Base-by-base conservation (phyloP, 2,888 invertebrate genomes). In the Nymphalis urticae region DNA sequence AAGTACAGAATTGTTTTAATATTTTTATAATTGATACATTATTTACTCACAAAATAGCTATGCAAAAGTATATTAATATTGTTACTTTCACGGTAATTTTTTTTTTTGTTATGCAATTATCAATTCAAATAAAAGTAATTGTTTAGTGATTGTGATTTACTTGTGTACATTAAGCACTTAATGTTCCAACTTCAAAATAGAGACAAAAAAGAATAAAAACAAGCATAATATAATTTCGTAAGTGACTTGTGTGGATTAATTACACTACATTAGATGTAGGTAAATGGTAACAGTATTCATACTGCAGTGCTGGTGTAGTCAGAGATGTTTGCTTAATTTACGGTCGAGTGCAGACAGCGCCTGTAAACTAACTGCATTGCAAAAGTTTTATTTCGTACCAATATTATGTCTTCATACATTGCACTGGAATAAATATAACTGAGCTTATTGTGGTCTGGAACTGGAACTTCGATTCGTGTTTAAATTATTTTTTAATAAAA, bases 291-390 rank as follows among this genome's bases (percentile, higher is more conserved):
- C 58, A 58, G 58, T 58, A 58, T 54, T 58, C 58, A 58, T 42
- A 58, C 19, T 58, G 32, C 24, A 32, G 61, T 61, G 61, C 68
- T 70, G 69, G 56, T 68, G 64, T 65, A 65, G 42, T 32, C 53
- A 62, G 58, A 70, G 65, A 66, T 70, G 54, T 32, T 56, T 54
- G 54, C 62, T 66, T 66, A 66, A 66, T 70, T 70, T 60, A 66
- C 66, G 69, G 47, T 70, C 69, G 62, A 62, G 66, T 63, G 66
- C 66, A 66, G 59, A 48, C 66, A 62, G 66, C 60, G 62, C 62
- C 54, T n/a, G 27, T 62, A 36, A 53, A 21, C 59, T 36, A 59
- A 64, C 32, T 5, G 21, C 62, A 62, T 67, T 68, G 67, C 68
- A 71, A 68, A 64, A 68, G 64, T 64, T 71, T 16, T 63, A 63